phyloP scores from a whole-genome alignment of 2,113 vertebrate species.

The Cyphomyrus plagiostoma region DNA sequence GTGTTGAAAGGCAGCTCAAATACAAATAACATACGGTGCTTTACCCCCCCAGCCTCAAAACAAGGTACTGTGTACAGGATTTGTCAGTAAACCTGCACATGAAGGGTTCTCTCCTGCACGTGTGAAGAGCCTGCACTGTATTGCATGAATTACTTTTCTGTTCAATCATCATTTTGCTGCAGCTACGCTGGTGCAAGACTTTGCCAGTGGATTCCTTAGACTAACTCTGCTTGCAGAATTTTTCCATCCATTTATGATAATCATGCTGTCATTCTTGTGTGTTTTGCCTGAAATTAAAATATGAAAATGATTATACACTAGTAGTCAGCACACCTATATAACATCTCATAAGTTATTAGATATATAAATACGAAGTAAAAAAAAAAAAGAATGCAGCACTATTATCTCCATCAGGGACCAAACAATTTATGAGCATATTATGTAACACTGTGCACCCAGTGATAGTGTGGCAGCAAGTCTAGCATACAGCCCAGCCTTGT shows the following conservation, averaged over 20 bases:
- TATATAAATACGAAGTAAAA: not conserved
- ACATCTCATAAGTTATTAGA: not conserved
- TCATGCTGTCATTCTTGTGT: not conserved
- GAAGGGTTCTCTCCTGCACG: not conserved
- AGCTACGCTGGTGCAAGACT: not conserved
- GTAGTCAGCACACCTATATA: not conserved
- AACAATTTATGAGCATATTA: not conserved
- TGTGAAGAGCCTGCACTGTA: not conserved
- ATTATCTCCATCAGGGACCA: not conserved
- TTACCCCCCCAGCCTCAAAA: not conserved
- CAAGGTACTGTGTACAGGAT: not conserved
- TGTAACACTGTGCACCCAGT: not conserved
- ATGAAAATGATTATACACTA: not conserved
- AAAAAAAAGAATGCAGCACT: not conserved
- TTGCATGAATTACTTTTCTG: not conserved
- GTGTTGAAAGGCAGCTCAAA: not conserved
- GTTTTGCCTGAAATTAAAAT: not conserved
- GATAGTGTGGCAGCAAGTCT: not conserved
- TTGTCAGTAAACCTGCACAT: not conserved
- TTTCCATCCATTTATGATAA: not conserved
- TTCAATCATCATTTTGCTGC: not conserved
- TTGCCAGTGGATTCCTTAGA: not conserved
- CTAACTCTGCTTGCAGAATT: not conserved
- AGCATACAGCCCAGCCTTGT: not conserved
- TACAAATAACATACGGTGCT: not conserved